Base-by-base conservation (phyloP, 2,797 vertebrate species). In the Euthynnus affinis region DNA sequence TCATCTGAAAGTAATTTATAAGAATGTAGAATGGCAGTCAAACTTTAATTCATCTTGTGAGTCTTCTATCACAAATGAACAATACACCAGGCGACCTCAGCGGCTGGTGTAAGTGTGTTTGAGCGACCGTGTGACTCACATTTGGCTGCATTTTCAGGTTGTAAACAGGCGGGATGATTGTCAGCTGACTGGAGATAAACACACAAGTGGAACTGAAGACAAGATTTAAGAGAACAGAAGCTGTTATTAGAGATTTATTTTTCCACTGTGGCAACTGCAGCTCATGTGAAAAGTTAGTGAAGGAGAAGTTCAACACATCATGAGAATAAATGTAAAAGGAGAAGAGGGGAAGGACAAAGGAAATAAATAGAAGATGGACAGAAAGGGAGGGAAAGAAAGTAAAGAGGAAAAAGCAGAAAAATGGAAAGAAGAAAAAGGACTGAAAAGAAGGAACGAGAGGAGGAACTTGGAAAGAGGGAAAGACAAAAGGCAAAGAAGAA, bases 121-220 rank as follows among this genome's bases (percentile, higher is more conserved):
- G 59, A 51, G 52, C 22, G 70, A 40, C 23, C 25, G 1, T 81
- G 82, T 78, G 66, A 61, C 76, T 81, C 58, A 62, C 60, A 81
- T 84, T 78, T 78, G 71, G 68, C 78, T 23, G 65, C 75, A 40
- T 62, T 75, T 79, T 81, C 20, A 13, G 52, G 68, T n/a, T 80
- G 89, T 76, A 76, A 88, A 91, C 90, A 87, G 75, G 12, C 3
- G 1, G 14, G 71, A 13, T 5, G 23, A 71, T 71, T 40, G 63
- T 88, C 88, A 85, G 71, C 76, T 71, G 85, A 76, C 63, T 46
- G 49, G 0, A 82, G 82, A 89, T 78, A 87, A 82, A 81, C 80
- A 63, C 23, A 48, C 49, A 37, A 4, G 40, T 37, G 9, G 9
- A 37, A 3, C 9, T 10, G 37, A 9, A 37, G 37, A 42, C 2